A percentile compares a stretch with the other conserved stretches of the same genome.
phyloP scores from a whole-genome alignment of 2,113 vertebrate genomes.

The Lamprologus speciosus region DNA sequence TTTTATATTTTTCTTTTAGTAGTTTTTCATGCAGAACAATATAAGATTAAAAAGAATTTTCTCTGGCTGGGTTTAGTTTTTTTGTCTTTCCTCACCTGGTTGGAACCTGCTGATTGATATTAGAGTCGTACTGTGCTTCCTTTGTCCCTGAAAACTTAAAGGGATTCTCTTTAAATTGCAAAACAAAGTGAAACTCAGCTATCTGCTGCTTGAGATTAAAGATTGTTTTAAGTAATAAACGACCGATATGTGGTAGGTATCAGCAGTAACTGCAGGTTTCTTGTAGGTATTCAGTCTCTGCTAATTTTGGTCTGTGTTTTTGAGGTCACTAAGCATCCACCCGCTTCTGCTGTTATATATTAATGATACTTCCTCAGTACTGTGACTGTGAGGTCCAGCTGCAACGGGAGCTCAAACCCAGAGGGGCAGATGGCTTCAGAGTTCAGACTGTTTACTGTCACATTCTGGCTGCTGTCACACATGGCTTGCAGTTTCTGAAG shows the following conservation, averaged over 20 bases:
- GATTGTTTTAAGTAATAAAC: background rate
- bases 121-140: background rate
- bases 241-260: background rate
- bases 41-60: background rate
- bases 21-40: background rate
- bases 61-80: background rate
- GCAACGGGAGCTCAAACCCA: background rate
- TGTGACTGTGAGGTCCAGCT: background rate
- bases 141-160: background rate
- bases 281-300: background rate
- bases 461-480: conserved; percentile 12
- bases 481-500: conserved; percentile 8
- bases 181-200: background rate
- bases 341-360: background rate
- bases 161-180: background rate
- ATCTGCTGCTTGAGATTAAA: background rate
- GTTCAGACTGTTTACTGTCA: conserved; percentile 15
- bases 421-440: background rate
- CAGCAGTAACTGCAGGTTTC: background rate
- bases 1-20: background rate
- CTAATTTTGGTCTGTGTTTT: background rate
- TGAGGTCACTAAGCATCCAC: background rate
- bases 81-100: background rate
- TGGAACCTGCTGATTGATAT: background rate
- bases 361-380: background rate